phyloP scores from a whole-genome alignment of 2,113 vertebrate genomes.

The Empidonax traillii region DNA sequence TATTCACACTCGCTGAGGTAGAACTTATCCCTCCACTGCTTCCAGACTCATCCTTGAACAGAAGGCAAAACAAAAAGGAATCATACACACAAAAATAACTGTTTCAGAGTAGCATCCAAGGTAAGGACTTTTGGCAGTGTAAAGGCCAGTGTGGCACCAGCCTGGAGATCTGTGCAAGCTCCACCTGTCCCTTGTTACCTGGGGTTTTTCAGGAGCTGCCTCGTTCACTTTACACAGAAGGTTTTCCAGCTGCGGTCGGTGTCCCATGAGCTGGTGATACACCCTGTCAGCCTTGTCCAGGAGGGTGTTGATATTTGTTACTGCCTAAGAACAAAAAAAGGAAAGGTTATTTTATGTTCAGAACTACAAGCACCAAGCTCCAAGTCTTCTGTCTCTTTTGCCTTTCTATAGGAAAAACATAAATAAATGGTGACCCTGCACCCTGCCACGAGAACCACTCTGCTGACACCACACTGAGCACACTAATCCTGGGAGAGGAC shows the following conservation, averaged over 20 bases:
- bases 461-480: background rate
- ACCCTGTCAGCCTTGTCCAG: constrained; percentile 97
- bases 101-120: background rate
- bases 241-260: constrained; percentile 93
- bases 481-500: background rate
- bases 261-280: constrained; percentile 98
- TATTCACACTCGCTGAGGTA: constrained; percentile 93
- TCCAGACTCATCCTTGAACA: constrained; percentile 87
- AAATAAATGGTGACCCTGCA: background rate
- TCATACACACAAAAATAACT: background rate
- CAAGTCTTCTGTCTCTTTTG: background rate
- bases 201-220: constrained; percentile 95
- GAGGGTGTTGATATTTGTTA: constrained; percentile 96
- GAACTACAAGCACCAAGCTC: background rate
- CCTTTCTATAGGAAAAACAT: background rate
- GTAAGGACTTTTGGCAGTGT: background rate
- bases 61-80: background rate
- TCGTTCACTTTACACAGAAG: constrained; percentile 97
- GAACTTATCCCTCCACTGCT: constrained; percentile 87
- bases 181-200: constrained; percentile 71
- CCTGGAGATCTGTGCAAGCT: background rate
- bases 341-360: background rate
- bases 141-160: background rate
- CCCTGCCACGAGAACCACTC: background rate
- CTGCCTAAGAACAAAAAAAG: constrained; percentile 79